Evolutionary conservation across 2,888 invertebrate genomes (phyloP), one percentile per base, ranked within the genome.

Genomic region (Lepetodrilus schrolli): DNA sequence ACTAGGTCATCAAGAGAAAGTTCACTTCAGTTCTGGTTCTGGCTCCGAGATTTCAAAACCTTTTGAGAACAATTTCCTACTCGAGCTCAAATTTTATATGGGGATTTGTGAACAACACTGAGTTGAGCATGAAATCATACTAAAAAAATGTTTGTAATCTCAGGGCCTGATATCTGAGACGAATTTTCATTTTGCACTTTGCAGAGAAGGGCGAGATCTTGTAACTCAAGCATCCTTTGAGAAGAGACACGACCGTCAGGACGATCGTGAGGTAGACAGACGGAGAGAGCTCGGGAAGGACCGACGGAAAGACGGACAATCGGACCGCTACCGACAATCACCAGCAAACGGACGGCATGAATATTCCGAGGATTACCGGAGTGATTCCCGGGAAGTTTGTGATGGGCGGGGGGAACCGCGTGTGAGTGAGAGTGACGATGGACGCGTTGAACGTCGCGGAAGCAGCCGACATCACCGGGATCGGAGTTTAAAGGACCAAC

Each of bases 321-420:
- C 75, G 23, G 78, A 84, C 23, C 76, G 82, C 65, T 84, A 84
- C 73, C 76, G 84, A 71, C 84, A 82, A 74, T 78, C 83, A 23
- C 80, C 82, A 4, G 78, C 79, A 36, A 83, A 85, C 70, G 78
- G 78, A 8, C 75, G 78, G 1, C 72, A 73, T 5, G 78, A 78
- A 21, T 74, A 74, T 65, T n/a, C 48, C 1, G 79, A 77, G 10
- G 38, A 50, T 51, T 49, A 71, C 38, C 13, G 30, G 21, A 34
- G 30, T 23, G 68, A 68, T 26, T 30, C 68, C 1, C 70, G 43
- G 70, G 49, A 66, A 34, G 38, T 65, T 37, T 43, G 34, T 36
- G 75, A 66, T 36, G 66, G 43, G 17, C 66, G 49, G 30, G 30
- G 66, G 26, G 50, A 50, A 10, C 49, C 49, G n/a, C 72, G 49